Evolutionary conservation across 2,888 invertebrate species (phyloP), one percentile per base, ranked within the genome.

Genomic region (Phorcus lineatus): DNA sequence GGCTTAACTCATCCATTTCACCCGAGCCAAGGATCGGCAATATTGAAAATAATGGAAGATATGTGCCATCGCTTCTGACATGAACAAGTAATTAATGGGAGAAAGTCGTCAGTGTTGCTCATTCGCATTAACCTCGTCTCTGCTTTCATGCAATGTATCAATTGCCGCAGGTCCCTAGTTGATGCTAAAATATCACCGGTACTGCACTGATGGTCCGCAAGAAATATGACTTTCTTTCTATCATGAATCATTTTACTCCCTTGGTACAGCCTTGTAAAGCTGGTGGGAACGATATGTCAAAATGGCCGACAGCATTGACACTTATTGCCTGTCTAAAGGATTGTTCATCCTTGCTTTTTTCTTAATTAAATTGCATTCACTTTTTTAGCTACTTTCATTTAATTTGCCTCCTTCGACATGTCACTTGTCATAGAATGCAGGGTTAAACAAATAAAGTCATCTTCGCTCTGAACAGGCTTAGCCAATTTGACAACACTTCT

Each of bases 241-340:
- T 28, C 62, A 62, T 62, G 62, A 62, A 62, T 62, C 62, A 62
- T 62, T 24, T 22, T 62, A 28, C 28, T 62, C 62, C 62, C 62
- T 62, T 28, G 62, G 62, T 62, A 62, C 24, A 13, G n/a, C 28
- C 62, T 28, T 13, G 13, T 24, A 24, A 62, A 28, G 62, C 28
- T 28, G 62, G 62, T 62, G 62, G 62, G 62, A 62, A 28, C 28
- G 24, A 62, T 62, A 28, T 62, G 62, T 62, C 62, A 62, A 62
- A 62, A 62, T 62, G 62, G 62, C 24, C 62, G 62, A 62, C 62
- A 62, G 62, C 62, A 62, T 62, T 28, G 28, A 62, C 62, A 62
- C 62, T 62, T 62, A 62, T 62, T 62, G 62, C 62, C 62, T 62
- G 62, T 62, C 62, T 62, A 62, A 62, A 62, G 62, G 62, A 62